A percentile compares a stretch with the other conserved stretches of the same genome.
Conservation (phyloP, 2,113 vertebrate genomes). For the Oreochromis tanganicae region DNA sequence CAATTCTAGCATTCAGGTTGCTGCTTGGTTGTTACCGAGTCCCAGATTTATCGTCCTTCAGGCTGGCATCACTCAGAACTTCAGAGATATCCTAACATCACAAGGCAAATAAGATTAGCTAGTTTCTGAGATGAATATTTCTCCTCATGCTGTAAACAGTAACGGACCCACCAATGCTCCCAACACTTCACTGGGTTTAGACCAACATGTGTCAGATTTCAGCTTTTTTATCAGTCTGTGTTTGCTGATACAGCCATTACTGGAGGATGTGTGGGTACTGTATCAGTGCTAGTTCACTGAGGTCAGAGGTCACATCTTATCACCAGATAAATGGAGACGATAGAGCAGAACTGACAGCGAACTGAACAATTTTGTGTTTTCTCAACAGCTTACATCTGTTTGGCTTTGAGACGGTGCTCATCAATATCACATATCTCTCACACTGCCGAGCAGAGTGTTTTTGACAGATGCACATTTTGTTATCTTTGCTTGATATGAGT, state of each 20-base stretch:
- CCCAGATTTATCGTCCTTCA: background rate
- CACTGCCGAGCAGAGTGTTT: background rate
- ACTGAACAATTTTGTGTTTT: background rate
- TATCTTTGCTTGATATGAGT: conserved; percentile 8
- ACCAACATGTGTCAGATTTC: background rate
- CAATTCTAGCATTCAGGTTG: background rate
- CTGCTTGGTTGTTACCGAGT: background rate
- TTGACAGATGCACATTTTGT: conserved; percentile 10
- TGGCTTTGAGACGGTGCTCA: background rate
- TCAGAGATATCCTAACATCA: background rate
- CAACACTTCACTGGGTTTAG: background rate
- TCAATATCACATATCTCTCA: background rate
- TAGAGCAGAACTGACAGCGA: background rate
- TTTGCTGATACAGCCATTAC: background rate
- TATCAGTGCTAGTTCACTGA: background rate
- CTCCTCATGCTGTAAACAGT: background rate
- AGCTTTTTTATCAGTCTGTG: background rate
- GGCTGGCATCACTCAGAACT: background rate
- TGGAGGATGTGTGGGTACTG: background rate
- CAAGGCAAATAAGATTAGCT: background rate
- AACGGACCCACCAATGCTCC: background rate
- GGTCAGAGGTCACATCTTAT: background rate
- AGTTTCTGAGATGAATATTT: background rate
- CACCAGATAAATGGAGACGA: background rate
- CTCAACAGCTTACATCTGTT: background rate